Evolutionary conservation across 2,888 invertebrate species (phyloP), one percentile per base, ranked within the genome.

Genomic region (Panopea generosa): DNA sequence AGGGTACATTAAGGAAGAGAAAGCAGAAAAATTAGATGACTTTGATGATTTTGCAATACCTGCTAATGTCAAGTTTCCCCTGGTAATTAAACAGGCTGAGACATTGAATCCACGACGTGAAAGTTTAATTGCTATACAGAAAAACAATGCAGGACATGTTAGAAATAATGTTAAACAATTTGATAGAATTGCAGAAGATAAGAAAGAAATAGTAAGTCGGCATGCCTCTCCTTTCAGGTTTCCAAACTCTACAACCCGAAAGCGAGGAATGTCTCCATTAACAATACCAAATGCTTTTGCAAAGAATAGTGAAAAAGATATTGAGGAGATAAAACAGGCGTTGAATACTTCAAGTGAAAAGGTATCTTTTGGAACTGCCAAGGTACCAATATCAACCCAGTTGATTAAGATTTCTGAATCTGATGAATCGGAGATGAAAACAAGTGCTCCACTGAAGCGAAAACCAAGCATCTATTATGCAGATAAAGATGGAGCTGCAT

Each of bases 211-310:
- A 11, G 69, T 71, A 16, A 84, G 82, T 20, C 70, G 84, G 24
- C 83, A 86, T 55, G 70, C 73, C 2, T 86, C 87, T 3, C 86
- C 90, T 1, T 78, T 86, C 3, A 82, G 89, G 26, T 89, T 89
- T 75, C 84, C 86, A 7, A 87, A 84, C 49, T 88, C 88, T 45
- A 83, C 81, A 1, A 73, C 84, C 1, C 71, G 87, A 22, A 87
- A 81, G 53, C 70, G 86, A 29, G 87, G 88, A 2, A 74, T 78
- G 38, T 89, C 90, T 6, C 90, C 90, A 4, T 74, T 91, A 14
- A 76, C 87, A 47, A 85, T 91, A 52, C 91, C 90, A 43, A 33
- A 33, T 11, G 33, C 33, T 11, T 33, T 33, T 33, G 33, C 33
- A 7, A 33, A 83, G 85, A 9, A 83, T 87, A 27, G 89, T 90